A percentile compares a stretch with the other conserved stretches of the same genome.
Evolutionary conservation across 2,797 vertebrate species (phyloP).

Genomic region (Neosalanx taihuensis): DNA sequence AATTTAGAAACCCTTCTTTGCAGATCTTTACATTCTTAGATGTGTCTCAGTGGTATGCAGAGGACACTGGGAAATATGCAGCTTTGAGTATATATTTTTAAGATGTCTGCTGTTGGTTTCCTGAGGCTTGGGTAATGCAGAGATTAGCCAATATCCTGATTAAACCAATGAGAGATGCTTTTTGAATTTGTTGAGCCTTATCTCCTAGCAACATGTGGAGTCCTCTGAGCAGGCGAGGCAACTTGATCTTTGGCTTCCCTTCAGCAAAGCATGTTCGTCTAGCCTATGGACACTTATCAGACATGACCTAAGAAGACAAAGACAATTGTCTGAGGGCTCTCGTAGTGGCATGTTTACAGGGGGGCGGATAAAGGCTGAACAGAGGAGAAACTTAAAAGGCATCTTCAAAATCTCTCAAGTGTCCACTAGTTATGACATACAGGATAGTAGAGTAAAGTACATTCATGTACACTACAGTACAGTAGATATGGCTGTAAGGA

Average conservation of each 20-base stretch:
- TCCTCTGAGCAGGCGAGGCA: slow-evolving; percentile 68
- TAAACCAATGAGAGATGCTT: slow-evolving; percentile 63
- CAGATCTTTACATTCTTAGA: slow-evolving; percentile 22
- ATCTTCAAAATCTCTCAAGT: slow-evolving; percentile 22
- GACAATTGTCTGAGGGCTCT: slow-evolving; percentile 41
- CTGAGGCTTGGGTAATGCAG: slow-evolving; percentile 47
- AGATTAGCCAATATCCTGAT: slow-evolving; percentile 64
- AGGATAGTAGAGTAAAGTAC: slow-evolving; percentile 14
- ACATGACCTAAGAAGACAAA: slow-evolving; percentile 65
- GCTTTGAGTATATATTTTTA: slow-evolving; percentile 27
- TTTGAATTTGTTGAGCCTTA: slow-evolving; percentile 66
- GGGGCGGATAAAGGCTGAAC: slow-evolving; percentile 39
- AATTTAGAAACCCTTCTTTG: not conserved
- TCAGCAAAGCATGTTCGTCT: slow-evolving; percentile 63
- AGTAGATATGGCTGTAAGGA: not conserved
- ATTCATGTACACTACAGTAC: no score
- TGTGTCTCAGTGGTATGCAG: slow-evolving; percentile 6
- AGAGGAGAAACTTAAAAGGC: slow-evolving; percentile 28
- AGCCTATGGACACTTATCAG: slow-evolving; percentile 68
- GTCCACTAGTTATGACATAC: slow-evolving; percentile 29
- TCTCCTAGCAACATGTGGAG: slow-evolving; percentile 70
- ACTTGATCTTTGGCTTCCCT: slow-evolving; percentile 66
- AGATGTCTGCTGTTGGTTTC: slow-evolving; percentile 26
- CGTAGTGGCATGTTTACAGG: slow-evolving; percentile 59
- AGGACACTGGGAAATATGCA: slow-evolving; percentile 20